phyloP scores from a whole-genome alignment of 1,140 invertebrate genomes.

The Leptinotarsa undecemlineata region DNA sequence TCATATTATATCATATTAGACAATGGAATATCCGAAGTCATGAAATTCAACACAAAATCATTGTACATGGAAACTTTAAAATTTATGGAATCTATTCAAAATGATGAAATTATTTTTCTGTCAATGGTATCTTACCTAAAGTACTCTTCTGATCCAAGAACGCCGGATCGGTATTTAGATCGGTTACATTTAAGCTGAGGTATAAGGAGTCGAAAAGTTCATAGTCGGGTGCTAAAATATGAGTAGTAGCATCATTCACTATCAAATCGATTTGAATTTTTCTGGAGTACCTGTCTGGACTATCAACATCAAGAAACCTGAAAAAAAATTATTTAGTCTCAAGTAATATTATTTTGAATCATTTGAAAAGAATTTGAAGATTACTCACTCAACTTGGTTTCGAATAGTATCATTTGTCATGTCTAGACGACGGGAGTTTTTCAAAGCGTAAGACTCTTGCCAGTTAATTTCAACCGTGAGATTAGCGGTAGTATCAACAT shows the following conservation, averaged over 20 bases:
- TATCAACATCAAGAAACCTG: constrained; percentile 38
- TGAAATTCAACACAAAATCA: no score
- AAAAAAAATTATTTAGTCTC: neutral
- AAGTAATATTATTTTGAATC: no score
- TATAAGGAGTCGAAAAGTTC: constrained; percentile 62
- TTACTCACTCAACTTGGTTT: constrained; percentile 22
- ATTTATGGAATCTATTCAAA: no score
- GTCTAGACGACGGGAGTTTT: constrained; percentile 56
- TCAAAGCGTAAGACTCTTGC: constrained; percentile 59
- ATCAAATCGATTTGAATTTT: constrained; percentile 28
- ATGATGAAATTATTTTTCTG: no score
- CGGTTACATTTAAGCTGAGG: constrained; percentile 56
- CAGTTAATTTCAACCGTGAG: constrained; percentile 61
- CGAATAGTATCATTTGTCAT: constrained; percentile 41
- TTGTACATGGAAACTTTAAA: neutral
- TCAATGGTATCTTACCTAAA: constrained; percentile 46
- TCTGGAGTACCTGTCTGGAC: constrained; percentile 8
- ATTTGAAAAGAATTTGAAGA: no score
- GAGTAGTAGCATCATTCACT: constrained; percentile 7
- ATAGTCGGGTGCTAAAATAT: constrained; percentile 52
- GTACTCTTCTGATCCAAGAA: constrained; percentile 45
- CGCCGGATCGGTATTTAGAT: constrained; percentile 53
- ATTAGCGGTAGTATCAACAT: constrained; percentile 60
- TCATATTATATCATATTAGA: no score
- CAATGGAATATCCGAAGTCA: no score